phyloP scores from a whole-genome alignment of 2,888 invertebrate genomes.

The Altica lythri region DNA sequence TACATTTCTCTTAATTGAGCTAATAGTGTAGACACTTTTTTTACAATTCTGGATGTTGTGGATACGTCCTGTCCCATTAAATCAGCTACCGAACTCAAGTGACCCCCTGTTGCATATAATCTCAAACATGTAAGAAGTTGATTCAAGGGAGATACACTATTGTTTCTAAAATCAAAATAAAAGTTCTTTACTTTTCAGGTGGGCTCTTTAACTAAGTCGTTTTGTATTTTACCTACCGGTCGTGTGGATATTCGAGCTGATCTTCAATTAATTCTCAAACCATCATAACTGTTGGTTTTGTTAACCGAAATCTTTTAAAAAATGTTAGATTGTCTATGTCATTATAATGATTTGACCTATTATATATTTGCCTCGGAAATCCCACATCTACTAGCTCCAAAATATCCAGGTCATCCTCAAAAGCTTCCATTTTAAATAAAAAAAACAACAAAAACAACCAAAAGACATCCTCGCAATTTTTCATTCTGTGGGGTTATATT shows the following conservation, averaged over 20 bases:
- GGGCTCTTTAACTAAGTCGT: no score
- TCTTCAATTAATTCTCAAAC: conserved; percentile 10
- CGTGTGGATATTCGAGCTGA: conserved; percentile 9
- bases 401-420: conserved; percentile 10
- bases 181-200: background rate
- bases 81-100: conserved; percentile 24
- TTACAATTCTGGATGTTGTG: conserved; percentile 22
- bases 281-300: conserved; percentile 2
- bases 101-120: conserved; percentile 29
- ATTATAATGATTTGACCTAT: conserved; percentile 2
- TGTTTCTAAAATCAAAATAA: conserved; percentile 22
- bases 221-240: background rate
- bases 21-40: no score
- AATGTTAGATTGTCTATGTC: conserved; percentile 7
- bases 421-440: background rate
- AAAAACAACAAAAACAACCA: background rate
- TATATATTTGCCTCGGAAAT: conserved; percentile 4
- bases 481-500: no score
- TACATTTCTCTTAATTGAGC: no score
- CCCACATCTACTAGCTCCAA: conserved; percentile 7
- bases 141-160: conserved; percentile 24
- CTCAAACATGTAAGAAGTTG: conserved; percentile 26
- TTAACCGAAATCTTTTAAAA: conserved; percentile 9
- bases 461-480: background rate
- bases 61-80: conserved; percentile 22